These are phyloP conservation scores for Stegophylla sp. DNA, from an alignment of 2,888 invertebrate species.

Conservation along the genomic window DNA sequence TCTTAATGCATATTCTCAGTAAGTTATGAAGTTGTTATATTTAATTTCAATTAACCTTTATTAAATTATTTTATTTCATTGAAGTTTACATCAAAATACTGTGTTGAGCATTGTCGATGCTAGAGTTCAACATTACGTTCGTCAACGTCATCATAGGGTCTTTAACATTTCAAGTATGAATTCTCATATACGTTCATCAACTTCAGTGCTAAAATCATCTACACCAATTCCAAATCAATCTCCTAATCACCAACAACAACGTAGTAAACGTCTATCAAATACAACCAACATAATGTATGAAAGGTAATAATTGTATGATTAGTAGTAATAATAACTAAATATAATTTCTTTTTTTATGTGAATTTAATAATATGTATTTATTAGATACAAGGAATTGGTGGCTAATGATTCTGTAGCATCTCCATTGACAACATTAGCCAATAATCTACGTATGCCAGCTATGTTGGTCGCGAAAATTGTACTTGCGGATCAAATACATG, in stretches of 20 bases:
- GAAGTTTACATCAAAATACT: constrained; percentile 26
- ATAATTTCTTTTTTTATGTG: background rate
- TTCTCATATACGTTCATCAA: background rate
- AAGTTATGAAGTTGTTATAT: background rate
- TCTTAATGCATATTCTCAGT: constrained; percentile 11
- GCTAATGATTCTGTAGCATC: background rate
- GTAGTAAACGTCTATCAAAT: background rate
- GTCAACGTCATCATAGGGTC: constrained; percentile 17
- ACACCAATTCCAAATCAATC: background rate
- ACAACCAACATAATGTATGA: background rate
- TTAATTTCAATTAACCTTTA: background rate
- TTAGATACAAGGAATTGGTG: constrained; percentile 33
- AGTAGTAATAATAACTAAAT: background rate
- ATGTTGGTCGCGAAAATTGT: constrained; percentile 46
- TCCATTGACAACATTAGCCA: constrained; percentile 28
- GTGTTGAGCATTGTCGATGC: constrained; percentile 69
- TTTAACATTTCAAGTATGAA: background rate
- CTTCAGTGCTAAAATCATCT: background rate
- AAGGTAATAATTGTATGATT: background rate
- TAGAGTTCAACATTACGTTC: constrained; percentile 70
- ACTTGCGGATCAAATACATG: background rate
- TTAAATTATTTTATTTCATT: background rate
- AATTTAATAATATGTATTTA: background rate
- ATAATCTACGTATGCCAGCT: constrained; percentile 42
- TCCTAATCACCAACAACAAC: background rate